These are phyloP conservation scores for Aphaenogaster ashmeadi DNA, from an alignment of 1,140 invertebrate species.

Conservation along the genomic window DNA sequence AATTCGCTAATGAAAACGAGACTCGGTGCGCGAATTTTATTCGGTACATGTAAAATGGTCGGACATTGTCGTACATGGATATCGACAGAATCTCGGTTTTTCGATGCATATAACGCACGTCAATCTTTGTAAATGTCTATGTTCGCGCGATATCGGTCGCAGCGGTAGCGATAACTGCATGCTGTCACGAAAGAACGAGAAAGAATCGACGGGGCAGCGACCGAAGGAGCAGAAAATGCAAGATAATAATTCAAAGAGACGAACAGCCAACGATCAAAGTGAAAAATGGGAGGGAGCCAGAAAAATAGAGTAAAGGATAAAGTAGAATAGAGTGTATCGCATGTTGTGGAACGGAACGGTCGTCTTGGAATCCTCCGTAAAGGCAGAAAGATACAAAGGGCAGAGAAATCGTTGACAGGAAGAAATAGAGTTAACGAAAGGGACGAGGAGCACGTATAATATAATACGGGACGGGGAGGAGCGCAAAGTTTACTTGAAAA, in stretches of 20 bases:
- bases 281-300: background rate
- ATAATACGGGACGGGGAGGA: background rate
- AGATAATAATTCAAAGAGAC: constrained; percentile 22
- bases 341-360: background rate
- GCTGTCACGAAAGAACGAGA: background rate
- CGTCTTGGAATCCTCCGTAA: background rate
- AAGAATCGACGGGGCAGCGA: constrained; percentile 7
- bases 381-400: background rate
- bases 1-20: background rate
- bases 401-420: background rate
- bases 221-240: background rate
- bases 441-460: background rate
- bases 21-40: background rate
- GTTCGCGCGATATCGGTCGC: constrained; percentile 1
- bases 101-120: background rate
- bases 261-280: background rate
- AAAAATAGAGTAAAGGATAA: constrained; percentile 33
- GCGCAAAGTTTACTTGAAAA: constrained; percentile 27
- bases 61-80: constrained; percentile 1
- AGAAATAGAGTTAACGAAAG: constrained; percentile 18
- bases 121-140: constrained; percentile 16
- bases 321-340: background rate
- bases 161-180: background rate
- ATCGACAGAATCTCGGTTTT: constrained; percentile 29
- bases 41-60: background rate